These are phyloP conservation scores for Molossus molossus DNA, from an alignment of 2,797 vertebrate species.

Conservation along the genomic window DNA sequence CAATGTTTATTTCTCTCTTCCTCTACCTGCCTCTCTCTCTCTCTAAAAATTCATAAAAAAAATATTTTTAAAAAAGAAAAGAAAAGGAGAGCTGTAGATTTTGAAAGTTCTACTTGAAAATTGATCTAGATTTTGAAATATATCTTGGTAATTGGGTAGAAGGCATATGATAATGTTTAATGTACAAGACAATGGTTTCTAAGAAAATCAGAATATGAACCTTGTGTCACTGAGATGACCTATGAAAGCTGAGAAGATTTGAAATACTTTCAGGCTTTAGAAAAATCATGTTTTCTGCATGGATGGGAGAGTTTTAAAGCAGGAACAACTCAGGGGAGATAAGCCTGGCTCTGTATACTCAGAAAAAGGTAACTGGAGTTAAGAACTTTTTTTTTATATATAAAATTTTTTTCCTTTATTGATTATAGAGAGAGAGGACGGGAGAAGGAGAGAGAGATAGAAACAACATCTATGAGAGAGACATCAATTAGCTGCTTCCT, in stretches of 20 bases:
- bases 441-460: no score
- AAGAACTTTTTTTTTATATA: neutral
- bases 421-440: no score
- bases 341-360: neutral
- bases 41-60: no score
- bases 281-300: conserved; percentile 6
- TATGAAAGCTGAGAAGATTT: neutral
- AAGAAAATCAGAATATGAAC: neutral
- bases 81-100: neutral
- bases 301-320: neutral
- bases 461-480: no score
- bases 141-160: neutral
- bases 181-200: neutral
- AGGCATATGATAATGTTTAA: neutral
- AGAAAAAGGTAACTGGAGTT: conserved; percentile 26
- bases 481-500: no score
- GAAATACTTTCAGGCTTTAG: neutral
- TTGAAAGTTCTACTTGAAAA: conserved; percentile 58
- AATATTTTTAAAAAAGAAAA: no score
- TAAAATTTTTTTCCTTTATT: no score
- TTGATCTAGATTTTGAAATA: neutral
- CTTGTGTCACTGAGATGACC: neutral
- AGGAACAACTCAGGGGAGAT: neutral
- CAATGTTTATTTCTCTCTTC: no score
- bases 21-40: no score